Evolutionary conservation across 2,888 invertebrate species (phyloP).

Genomic region (Eubasilissa splendida): DNA sequence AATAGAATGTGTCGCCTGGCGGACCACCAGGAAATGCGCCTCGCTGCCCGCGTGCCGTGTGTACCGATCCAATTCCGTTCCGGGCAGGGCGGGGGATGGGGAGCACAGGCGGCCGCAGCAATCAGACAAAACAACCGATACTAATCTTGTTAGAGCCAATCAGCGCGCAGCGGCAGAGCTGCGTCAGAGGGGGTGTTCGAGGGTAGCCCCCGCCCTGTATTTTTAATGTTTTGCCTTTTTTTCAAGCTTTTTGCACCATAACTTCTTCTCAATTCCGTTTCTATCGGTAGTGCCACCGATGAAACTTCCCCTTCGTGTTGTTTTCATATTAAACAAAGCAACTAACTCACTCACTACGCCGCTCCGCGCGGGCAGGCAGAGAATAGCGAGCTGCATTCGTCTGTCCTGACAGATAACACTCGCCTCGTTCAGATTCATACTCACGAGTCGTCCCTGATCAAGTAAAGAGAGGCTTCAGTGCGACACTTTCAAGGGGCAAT

Average conservation of each 20-base stretch:
- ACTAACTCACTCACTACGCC: no score
- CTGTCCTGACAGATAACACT: no score
- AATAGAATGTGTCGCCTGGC: neutral
- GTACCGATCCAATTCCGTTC: conserved; percentile 9
- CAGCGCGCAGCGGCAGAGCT: conserved; percentile 52
- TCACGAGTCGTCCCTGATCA: no score
- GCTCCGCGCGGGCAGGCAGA: no score
- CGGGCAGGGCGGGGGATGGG: conserved; percentile 19
- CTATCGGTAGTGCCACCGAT: no score
- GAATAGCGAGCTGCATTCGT: no score
- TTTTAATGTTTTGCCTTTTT: neutral
- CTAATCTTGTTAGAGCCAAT: conserved; percentile 59
- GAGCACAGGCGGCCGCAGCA: conserved; percentile 56
- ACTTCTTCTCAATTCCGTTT: neutral
- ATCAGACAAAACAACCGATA: conserved; percentile 59
- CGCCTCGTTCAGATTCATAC: no score
- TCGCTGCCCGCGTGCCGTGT: neutral
- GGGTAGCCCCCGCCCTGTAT: neutral
- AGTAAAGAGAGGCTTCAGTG: no score
- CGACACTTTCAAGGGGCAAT: no score
- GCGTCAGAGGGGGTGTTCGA: neutral
- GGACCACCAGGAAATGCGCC: conserved; percentile 7
- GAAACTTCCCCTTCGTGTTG: no score
- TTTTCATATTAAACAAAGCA: no score
- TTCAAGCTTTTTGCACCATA: neutral